Percentiles rank a stretch among this genome's conserved stretches.
Evolutionary conservation across 2,888 invertebrate genomes (phyloP).

Genomic region (Plutella xylostella): DNA sequence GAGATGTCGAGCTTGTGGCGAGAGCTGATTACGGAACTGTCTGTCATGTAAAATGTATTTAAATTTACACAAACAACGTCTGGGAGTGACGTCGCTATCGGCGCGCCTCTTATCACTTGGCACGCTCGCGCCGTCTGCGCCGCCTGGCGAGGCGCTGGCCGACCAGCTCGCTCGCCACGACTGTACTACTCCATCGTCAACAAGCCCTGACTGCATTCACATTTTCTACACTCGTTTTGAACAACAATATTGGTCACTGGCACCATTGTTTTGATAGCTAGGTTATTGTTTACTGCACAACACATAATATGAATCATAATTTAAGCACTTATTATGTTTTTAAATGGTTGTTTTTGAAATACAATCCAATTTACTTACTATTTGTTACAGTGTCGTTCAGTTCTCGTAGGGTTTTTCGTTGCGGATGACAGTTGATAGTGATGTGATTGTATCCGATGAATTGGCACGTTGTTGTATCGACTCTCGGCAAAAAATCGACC

Average conservation of each 20-base stretch:
- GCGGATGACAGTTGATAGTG: conserved; percentile 50
- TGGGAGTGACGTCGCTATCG: conserved; percentile 70
- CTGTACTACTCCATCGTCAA: conserved; percentile 31
- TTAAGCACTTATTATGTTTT: neutral
- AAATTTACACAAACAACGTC: conserved; percentile 71
- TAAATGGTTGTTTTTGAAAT: neutral
- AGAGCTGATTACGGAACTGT: conserved; percentile 69
- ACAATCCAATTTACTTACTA: conserved; percentile 46
- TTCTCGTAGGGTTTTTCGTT: conserved; percentile 56
- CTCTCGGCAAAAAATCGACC: conserved; percentile 46
- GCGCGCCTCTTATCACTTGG: conserved; percentile 70
- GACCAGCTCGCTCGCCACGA: conserved; percentile 29
- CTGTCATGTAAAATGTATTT: conserved; percentile 70
- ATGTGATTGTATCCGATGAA: conserved; percentile 39
- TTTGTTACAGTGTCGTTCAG: conserved; percentile 64
- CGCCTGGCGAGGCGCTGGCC: conserved; percentile 43
- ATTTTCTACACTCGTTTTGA: neutral
- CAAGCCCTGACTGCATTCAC: conserved; percentile 23
- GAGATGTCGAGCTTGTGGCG: conserved; percentile 52
- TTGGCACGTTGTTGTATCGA: conserved; percentile 41
- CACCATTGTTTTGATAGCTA: neutral
- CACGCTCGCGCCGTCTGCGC: conserved; percentile 65
- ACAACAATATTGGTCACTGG: neutral
- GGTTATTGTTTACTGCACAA: neutral
- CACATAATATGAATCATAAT: neutral